Conservation (phyloP, 1,140 invertebrate species). For the Monochamus saltuarius region DNA sequence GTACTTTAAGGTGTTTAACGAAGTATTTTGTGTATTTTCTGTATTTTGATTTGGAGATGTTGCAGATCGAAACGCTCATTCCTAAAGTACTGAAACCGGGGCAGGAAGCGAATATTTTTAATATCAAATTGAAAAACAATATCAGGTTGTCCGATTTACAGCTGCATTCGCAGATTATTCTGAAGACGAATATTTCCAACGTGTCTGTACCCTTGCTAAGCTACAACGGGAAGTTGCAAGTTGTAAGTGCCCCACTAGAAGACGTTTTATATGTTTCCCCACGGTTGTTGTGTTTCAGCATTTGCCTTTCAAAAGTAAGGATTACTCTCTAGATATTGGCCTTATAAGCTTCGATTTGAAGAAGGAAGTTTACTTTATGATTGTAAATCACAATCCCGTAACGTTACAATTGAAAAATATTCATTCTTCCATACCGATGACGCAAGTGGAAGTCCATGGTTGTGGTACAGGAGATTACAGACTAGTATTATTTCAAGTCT, state of each 20-base stretch:
- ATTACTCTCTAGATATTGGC: constrained; percentile 71
- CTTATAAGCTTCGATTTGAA: constrained; percentile 69
- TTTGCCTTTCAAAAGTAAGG: constrained; percentile 55
- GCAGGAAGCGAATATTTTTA: constrained; percentile 62
- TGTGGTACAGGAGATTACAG: constrained; percentile 65
- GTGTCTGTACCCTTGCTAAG: constrained; percentile 70
- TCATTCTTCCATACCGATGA: constrained; percentile 67
- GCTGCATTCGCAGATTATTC: constrained; percentile 63
- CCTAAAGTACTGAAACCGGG: constrained; percentile 64
- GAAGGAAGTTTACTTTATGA: constrained; percentile 68
- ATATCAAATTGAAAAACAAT: constrained; percentile 58
- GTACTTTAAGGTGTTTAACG: constrained; percentile 59
- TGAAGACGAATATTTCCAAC: constrained; percentile 74
- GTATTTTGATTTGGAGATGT: constrained; percentile 11
- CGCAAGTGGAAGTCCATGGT: constrained; percentile 68
- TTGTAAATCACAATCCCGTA: constrained; percentile 78
- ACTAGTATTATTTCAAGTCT: constrained; percentile 53
- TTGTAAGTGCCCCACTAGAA: constrained; percentile 50
- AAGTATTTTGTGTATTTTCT: constrained; percentile 12
- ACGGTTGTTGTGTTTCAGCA: constrained; percentile 42
- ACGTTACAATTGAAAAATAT: constrained; percentile 67
- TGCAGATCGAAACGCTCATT: constrained; percentile 62
- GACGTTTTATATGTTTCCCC: neutral
- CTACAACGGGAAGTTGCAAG: constrained; percentile 71
- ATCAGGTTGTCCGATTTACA: constrained; percentile 60